phyloP scores from a whole-genome alignment of 2,113 vertebrate species.

The Pangasianodon gigas region DNA sequence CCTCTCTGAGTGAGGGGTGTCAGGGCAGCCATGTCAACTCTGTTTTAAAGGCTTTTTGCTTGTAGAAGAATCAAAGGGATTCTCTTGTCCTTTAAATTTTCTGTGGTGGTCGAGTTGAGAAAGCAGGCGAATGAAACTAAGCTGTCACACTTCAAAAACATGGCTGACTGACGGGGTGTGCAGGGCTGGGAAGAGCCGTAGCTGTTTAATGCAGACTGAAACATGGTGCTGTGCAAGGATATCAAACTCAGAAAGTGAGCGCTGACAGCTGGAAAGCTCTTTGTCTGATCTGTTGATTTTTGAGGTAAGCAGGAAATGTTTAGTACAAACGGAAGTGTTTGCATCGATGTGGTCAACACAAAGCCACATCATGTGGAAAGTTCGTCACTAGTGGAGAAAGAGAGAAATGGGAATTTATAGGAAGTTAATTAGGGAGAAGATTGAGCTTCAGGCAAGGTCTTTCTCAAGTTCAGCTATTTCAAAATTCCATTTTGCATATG shows the following conservation, averaged over 20 bases:
- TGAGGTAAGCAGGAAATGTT: not conserved
- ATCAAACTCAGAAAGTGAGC: not conserved
- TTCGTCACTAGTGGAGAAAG: not conserved
- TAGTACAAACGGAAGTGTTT: not conserved
- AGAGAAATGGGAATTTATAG: slow-evolving; percentile 2
- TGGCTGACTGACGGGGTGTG: not conserved
- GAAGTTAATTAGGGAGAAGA: not conserved
- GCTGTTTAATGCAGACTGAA: not conserved
- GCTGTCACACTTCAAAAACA: not conserved
- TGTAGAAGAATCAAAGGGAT: not conserved
- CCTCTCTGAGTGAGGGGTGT: not conserved
- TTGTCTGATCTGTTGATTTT: not conserved
- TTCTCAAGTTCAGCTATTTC: not conserved
- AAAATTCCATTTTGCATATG: not conserved
- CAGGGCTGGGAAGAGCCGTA: not conserved
- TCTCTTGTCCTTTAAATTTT: not conserved
- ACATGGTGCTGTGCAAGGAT: not conserved
- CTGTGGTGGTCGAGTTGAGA: not conserved
- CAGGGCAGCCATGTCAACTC: not conserved
- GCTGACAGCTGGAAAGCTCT: not conserved
- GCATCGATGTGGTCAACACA: not conserved
- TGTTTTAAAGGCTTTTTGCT: not conserved
- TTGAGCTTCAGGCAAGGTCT: not conserved
- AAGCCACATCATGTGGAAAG: not conserved
- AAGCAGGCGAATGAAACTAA: not conserved